phyloP scores from a whole-genome alignment of 2,113 vertebrate genomes.

The Eubucco bourcierii region DNA sequence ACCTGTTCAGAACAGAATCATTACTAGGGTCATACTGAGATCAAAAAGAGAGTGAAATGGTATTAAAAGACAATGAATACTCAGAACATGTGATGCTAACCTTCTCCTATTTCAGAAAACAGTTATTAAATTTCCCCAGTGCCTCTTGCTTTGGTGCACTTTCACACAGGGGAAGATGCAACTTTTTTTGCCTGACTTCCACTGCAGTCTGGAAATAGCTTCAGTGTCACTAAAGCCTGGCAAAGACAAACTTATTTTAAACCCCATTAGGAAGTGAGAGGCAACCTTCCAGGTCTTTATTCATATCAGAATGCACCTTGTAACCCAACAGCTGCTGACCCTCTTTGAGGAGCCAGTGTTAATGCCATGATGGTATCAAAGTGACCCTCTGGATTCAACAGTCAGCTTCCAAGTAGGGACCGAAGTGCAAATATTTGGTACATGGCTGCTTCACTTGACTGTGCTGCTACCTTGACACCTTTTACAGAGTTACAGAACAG shows the following conservation, averaged over 20 bases:
- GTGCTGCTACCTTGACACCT: not conserved
- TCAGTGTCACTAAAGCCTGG: not conserved
- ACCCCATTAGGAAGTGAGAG: fast-evolving
- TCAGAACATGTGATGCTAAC: not conserved
- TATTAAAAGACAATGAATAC: not conserved
- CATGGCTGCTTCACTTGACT: not conserved
- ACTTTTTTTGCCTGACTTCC: not conserved
- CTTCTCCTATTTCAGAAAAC: not conserved
- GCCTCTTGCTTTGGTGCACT: not conserved
- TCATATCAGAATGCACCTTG: not conserved
- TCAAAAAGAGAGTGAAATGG: not conserved
- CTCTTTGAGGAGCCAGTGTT: not conserved
- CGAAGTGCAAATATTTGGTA: not conserved
- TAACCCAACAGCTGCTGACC: not conserved
- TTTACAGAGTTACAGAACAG: not conserved
- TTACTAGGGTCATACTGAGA: not conserved
- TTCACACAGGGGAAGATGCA: not conserved
- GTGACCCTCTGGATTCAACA: not conserved
- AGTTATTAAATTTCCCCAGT: not conserved
- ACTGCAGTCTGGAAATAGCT: not conserved
- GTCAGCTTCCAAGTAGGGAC: not conserved
- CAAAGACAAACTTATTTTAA: not conserved
- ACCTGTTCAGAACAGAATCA: not conserved
- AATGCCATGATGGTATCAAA: fast-evolving
- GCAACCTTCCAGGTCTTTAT: not conserved